phyloP scores from a whole-genome alignment of 2,113 vertebrate species.

The Paramormyrops kingsleyae region DNA sequence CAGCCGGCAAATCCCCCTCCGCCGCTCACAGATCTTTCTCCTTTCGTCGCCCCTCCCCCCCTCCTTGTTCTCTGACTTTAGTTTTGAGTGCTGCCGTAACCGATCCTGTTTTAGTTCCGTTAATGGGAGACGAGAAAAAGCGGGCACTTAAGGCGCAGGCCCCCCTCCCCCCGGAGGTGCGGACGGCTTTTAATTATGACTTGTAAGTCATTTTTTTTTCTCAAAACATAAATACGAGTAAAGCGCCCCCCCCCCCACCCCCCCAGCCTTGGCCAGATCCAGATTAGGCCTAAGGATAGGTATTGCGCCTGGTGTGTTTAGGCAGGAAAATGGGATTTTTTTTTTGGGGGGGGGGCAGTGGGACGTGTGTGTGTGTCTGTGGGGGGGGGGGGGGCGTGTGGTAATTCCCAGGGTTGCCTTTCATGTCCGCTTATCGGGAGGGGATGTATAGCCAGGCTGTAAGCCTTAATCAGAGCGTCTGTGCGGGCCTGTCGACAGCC shows the following conservation, averaged over 20 bases:
- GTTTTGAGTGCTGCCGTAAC: conserved; percentile 34
- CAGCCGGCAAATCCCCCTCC: conserved; percentile 21
- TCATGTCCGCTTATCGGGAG: conserved; percentile 26
- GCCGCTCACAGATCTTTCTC: conserved; percentile 22
- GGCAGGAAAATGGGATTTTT: conserved; percentile 16
- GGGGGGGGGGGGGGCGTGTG: not conserved
- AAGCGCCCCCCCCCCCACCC: not conserved
- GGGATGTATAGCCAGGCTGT: conserved; percentile 26
- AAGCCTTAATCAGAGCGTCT: conserved; percentile 23
- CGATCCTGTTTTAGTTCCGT: conserved; percentile 58
- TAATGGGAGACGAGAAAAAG: conserved; percentile 59
- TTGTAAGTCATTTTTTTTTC: conserved; percentile 30
- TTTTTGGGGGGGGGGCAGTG: conserved; percentile 5
- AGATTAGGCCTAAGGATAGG: conserved; percentile 18
- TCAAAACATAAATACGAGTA: conserved; percentile 23
- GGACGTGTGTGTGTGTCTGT: not conserved
- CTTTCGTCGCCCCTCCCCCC: not conserved
- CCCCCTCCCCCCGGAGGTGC: conserved; percentile 21
- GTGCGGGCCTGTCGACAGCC: not conserved
- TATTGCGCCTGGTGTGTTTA: conserved; percentile 46
- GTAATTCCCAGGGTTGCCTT: conserved; percentile 17
- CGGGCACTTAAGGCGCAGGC: conserved; percentile 55
- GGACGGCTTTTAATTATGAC: conserved; percentile 40
- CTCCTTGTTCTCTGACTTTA: conserved; percentile 1
- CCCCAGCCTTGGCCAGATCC: conserved; percentile 12